Percentiles rank a stretch among this genome's conserved stretches.
These are phyloP conservation scores for Takifugu bimaculatus DNA, from an alignment of 2,113 vertebrate genomes.

Conservation along the genomic window DNA sequence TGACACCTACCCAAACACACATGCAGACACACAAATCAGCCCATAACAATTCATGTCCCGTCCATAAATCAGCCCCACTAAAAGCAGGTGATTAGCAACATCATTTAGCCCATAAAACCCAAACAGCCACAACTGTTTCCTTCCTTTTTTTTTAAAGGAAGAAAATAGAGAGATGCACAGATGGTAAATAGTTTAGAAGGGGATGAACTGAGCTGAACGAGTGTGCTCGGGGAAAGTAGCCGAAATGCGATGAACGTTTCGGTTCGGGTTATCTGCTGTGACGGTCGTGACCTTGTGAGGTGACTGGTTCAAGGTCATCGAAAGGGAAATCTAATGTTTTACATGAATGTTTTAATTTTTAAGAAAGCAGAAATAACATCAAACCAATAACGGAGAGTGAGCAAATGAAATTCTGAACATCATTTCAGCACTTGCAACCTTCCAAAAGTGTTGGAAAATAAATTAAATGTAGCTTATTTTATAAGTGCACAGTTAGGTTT, in stretches of 20 bases:
- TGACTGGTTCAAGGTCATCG: too few relatives aligned
- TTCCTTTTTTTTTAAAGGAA: conserved; percentile 87
- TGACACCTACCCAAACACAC: conserved; percentile 86
- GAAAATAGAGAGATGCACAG: conserved; percentile 86
- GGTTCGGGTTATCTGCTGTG: conserved; percentile 23
- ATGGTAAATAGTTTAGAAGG: conserved; percentile 83
- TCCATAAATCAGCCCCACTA: conserved; percentile 94
- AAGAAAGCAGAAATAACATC: too few relatives aligned
- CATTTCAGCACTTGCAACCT: too few relatives aligned
- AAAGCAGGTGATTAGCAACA: conserved; percentile 90
- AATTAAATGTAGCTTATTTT: background rate
- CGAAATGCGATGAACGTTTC: conserved; percentile 51
- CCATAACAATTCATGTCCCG: conserved; percentile 93
- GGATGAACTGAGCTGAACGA: conserved; percentile 80
- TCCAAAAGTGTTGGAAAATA: background rate
- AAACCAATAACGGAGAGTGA: too few relatives aligned
- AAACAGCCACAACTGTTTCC: conserved; percentile 91
- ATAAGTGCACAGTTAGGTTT: too few relatives aligned
- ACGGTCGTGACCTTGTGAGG: conserved; percentile 45
- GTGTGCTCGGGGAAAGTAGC: conserved; percentile 46
- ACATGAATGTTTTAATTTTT: too few relatives aligned
- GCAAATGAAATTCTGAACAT: too few relatives aligned
- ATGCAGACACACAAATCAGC: conserved; percentile 89
- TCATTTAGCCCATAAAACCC: conserved; percentile 90
- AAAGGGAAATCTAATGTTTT: too few relatives aligned